A percentile compares a stretch with the other conserved stretches of the same genome.
phyloP scores from a whole-genome alignment of 2,797 vertebrate species.

The Parauchenoglanis ngamensis region DNA sequence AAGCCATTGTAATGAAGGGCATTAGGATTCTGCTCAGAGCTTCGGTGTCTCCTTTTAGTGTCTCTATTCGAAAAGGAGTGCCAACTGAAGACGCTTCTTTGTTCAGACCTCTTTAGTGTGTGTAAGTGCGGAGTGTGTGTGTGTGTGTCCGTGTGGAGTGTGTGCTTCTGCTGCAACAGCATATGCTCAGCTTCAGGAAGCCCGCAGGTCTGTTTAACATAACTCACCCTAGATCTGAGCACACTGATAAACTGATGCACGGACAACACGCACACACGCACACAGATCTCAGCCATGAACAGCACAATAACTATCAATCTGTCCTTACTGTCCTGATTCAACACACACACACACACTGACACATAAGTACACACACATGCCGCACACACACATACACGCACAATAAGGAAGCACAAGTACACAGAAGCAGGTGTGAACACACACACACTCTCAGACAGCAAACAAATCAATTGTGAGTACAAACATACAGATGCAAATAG shows the following conservation, averaged over 20 bases:
- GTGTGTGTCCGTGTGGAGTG: neutral
- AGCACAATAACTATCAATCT: conserved; percentile 47
- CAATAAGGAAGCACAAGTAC: neutral
- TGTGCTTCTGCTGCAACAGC: neutral
- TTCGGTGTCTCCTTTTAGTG: conserved; percentile 14
- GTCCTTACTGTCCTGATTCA: conserved; percentile 39
- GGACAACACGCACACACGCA: conserved; percentile 47
- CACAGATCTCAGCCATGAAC: conserved; percentile 54
- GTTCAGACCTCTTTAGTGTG: conserved; percentile 10
- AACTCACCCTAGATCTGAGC: conserved; percentile 22
- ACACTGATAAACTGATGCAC: conserved; percentile 62
- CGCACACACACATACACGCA: neutral
- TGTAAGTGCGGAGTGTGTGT: neutral
- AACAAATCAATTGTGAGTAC: too few relatives aligned
- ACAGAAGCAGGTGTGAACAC: neutral
- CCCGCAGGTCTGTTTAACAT: conserved; percentile 34
- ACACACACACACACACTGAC: neutral
- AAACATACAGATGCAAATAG: neutral
- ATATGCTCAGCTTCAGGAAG: conserved; percentile 21
- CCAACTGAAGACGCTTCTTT: conserved; percentile 22
- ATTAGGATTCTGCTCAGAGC: conserved; percentile 36
- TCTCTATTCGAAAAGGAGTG: conserved; percentile 34
- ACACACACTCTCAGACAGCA: neutral
- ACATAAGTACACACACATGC: too few relatives aligned
- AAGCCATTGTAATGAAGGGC: conserved; percentile 44